phyloP scores from a whole-genome alignment of 1,140 invertebrate species.

The Drosophila seguyi region DNA sequence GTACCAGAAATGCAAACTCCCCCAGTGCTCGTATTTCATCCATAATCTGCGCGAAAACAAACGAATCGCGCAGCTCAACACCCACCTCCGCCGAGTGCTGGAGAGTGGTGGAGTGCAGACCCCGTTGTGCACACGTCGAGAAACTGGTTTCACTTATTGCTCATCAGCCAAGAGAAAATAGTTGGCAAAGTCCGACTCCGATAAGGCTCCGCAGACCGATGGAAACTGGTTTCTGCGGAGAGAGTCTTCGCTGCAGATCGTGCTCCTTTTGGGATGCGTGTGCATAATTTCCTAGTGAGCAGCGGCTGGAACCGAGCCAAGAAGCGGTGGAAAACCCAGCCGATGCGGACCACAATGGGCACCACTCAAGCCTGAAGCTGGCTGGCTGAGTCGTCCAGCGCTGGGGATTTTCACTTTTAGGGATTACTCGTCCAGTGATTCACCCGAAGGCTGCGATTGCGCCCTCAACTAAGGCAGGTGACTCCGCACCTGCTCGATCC shows the following conservation, averaged over 20 bases:
- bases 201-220: slow-evolving; percentile 20
- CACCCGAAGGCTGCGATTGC: slow-evolving; percentile 1
- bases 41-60: slow-evolving; percentile 25
- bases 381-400: slow-evolving; percentile 9
- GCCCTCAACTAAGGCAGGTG: slow-evolving; percentile 4
- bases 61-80: slow-evolving; percentile 10
- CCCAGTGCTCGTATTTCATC: slow-evolving; percentile 32
- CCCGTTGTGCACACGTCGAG: slow-evolving; percentile 16
- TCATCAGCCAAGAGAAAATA: slow-evolving; percentile 63
- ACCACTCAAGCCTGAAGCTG: slow-evolving; percentile 38
- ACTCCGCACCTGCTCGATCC: slow-evolving; percentile 22
- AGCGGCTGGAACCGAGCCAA: slow-evolving; percentile 55
- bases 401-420: slow-evolving; percentile 44
- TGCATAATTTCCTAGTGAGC: slow-evolving; percentile 66
- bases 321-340: slow-evolving; percentile 24
- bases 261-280: slow-evolving; percentile 63
- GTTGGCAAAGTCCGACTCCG: slow-evolving; percentile 31
- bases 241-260: slow-evolving; percentile 47
- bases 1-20: slow-evolving; percentile 27
- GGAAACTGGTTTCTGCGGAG: slow-evolving; percentile 62
- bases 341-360: slow-evolving; percentile 9
- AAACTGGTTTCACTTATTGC: slow-evolving; percentile 73
- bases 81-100: slow-evolving; percentile 1
- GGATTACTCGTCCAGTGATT: slow-evolving; percentile 27
- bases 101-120: slow-evolving; percentile 13